A percentile compares a stretch with the other conserved stretches of the same genome.
Conservation (phyloP, 2,113 vertebrate genomes). For the Scophthalmus maximus region DNA sequence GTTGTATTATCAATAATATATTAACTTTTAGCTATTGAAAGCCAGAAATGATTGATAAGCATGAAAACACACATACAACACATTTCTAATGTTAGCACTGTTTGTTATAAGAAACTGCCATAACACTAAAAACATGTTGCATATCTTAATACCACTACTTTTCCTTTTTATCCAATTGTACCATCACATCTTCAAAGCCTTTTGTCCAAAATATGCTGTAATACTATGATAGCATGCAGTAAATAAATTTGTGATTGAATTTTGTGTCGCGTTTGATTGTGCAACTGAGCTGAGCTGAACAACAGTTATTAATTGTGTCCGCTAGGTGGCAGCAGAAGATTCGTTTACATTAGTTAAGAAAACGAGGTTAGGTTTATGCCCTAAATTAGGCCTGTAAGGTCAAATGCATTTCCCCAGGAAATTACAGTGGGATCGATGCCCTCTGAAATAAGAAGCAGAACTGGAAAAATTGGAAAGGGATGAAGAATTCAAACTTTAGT, state of each 20-base stretch:
- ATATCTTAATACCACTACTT: constrained; percentile 61
- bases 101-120: constrained; percentile 30
- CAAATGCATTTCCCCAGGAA: background rate
- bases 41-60: constrained; percentile 38
- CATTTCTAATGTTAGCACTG: constrained; percentile 39
- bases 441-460: no score
- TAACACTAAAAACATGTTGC: constrained; percentile 23
- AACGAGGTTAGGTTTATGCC: background rate
- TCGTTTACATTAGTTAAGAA: no score
- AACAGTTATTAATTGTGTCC: constrained; percentile 10
- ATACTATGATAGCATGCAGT: constrained; percentile 75
- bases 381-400: background rate
- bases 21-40: constrained; percentile 55
- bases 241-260: constrained; percentile 78
- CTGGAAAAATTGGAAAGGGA: no score
- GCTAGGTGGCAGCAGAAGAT: constrained; percentile 43
- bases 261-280: constrained; percentile 19
- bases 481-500: no score
- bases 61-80: constrained; percentile 34
- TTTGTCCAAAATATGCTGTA: constrained; percentile 63
- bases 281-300: background rate
- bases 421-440: background rate
- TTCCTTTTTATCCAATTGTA: constrained; percentile 31
- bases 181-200: constrained; percentile 49
- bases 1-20: constrained; percentile 57